Evolutionary conservation across 2,113 vertebrate genomes (phyloP).

Genomic region (Rynchops niger): DNA sequence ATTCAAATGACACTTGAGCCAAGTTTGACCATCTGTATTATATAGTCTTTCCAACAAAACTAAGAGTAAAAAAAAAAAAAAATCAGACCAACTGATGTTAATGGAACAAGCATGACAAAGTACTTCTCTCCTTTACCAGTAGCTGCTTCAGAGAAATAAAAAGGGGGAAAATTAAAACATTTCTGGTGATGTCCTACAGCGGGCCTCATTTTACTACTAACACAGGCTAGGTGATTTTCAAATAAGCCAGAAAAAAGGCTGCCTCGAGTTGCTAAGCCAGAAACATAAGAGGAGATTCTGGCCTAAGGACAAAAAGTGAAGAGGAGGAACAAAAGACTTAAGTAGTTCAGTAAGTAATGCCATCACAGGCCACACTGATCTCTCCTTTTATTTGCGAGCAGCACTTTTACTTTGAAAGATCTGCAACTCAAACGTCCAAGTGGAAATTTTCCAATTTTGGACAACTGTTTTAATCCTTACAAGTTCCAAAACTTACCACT

Average conservation of each 20-base stretch:
- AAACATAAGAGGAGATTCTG: background rate
- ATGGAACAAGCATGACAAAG: background rate
- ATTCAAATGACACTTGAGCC: background rate
- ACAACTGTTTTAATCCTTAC: background rate
- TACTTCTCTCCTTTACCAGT: background rate
- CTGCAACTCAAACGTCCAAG: background rate
- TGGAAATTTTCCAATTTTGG: background rate
- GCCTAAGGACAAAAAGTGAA: background rate
- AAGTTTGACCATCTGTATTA: background rate
- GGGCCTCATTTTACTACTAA: background rate
- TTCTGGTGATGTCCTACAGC: background rate
- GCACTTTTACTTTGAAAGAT: background rate
- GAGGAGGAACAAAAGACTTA: background rate
- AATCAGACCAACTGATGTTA: background rate
- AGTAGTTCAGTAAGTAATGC: background rate
- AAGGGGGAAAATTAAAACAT: background rate
- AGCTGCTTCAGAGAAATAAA: background rate
- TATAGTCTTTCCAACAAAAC: background rate
- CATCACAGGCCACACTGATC: background rate
- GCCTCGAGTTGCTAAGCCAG: background rate
- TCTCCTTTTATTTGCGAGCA: background rate
- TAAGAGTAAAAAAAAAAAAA: background rate
- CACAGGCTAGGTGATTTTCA: background rate
- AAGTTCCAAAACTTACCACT: background rate
- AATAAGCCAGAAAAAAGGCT: background rate